Conservation (phyloP, 2,888 invertebrate genomes). For the Enchytraeus crypticus region DNA sequence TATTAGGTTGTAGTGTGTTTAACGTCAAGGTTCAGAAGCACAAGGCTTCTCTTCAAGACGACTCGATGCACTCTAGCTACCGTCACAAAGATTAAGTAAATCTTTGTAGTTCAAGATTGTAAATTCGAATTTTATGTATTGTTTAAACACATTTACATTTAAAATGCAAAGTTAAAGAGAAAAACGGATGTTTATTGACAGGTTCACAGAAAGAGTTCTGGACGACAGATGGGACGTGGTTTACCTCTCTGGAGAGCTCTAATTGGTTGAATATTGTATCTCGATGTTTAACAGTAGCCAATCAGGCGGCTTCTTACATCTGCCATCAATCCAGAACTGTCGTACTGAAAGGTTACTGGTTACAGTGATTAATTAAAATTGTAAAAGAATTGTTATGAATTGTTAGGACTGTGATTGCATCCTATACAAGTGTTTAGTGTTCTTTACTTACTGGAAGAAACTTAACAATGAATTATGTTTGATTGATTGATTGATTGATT, state of each 20-base stretch:
- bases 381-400: too few relatives aligned
- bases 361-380: too few relatives aligned
- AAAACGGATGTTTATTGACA: constrained; percentile 12
- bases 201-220: constrained; percentile 40
- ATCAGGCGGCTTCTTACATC: constrained; percentile 63
- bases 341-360: constrained; percentile 13
- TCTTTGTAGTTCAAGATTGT: neutral
- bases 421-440: too few relatives aligned
- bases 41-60: too few relatives aligned
- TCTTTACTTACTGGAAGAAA: too few relatives aligned
- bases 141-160: neutral
- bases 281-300: constrained; percentile 65
- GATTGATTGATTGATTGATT: too few relatives aligned
- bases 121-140: neutral
- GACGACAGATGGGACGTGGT: constrained; percentile 52
- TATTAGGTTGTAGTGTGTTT: too few relatives aligned
- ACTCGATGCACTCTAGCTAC: too few relatives aligned
- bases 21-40: too few relatives aligned
- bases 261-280: constrained; percentile 78
- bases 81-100: too few relatives aligned
- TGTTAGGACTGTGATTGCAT: too few relatives aligned
- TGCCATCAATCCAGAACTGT: constrained; percentile 10
- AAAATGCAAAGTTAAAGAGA: neutral
- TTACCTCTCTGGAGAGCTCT: constrained; percentile 51
- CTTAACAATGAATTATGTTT: too few relatives aligned